Evolutionary conservation across 2,888 invertebrate species (phyloP).

Genomic region (Eristalis pertinax): DNA sequence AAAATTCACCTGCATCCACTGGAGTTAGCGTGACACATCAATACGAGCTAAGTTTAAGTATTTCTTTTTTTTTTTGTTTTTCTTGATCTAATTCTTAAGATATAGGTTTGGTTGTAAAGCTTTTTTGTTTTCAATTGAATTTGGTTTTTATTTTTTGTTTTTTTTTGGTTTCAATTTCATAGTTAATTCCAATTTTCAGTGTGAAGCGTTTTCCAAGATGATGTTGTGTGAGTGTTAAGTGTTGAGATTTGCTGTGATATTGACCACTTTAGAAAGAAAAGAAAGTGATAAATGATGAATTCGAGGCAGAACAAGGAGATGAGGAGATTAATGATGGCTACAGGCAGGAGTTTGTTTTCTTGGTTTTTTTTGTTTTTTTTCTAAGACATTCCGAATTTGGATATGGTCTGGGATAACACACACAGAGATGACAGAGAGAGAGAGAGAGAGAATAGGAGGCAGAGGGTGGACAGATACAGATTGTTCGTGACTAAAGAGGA

Average conservation of each 20-base stretch:
- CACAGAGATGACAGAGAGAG: neutral
- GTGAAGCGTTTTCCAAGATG: slow-evolving; percentile 67
- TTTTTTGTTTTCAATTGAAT: slow-evolving; percentile 53
- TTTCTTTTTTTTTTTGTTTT: slow-evolving; percentile 2
- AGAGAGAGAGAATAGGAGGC: neutral
- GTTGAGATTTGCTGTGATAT: slow-evolving; percentile 71
- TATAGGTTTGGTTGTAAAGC: slow-evolving; percentile 59
- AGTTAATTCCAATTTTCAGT: slow-evolving; percentile 62
- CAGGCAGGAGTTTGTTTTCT: slow-evolving; percentile 1
- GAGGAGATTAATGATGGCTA: slow-evolving; percentile 57
- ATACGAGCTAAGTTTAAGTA: slow-evolving; percentile 45
- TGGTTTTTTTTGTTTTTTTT: slow-evolving; percentile 13
- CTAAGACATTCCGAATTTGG: slow-evolving; percentile 27
- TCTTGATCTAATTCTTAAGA: slow-evolving; percentile 27
- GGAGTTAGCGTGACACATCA: slow-evolving; percentile 37
- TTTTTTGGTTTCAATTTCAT: slow-evolving; percentile 30
- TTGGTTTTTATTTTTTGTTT: slow-evolving; percentile 24
- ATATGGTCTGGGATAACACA: neutral
- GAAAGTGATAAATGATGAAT: slow-evolving; percentile 70
- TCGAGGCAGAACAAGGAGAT: slow-evolving; percentile 31
- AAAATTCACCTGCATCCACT: slow-evolving; percentile 38
- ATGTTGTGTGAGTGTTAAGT: slow-evolving; percentile 70
- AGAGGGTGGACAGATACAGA: slow-evolving; percentile 21
- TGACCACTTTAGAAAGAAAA: slow-evolving; percentile 69
- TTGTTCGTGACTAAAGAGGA: slow-evolving; percentile 48